phyloP scores from a whole-genome alignment of 2,888 invertebrate genomes.

The Therioaphis trifolii region DNA sequence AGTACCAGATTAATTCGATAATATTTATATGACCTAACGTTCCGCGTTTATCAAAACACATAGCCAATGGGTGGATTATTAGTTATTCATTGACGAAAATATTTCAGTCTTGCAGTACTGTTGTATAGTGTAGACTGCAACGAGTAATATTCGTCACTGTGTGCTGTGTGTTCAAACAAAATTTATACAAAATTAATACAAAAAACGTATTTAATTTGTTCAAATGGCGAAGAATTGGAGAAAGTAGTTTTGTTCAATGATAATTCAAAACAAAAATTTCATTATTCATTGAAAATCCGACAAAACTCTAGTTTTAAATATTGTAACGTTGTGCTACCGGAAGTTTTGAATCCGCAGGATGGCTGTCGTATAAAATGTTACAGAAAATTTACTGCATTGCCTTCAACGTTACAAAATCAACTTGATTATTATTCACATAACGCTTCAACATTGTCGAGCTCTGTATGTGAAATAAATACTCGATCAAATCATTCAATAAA shows the following conservation, averaged over 20 bases:
- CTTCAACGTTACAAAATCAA: slow-evolving; percentile 3
- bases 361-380: slow-evolving; percentile 11
- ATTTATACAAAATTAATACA: slow-evolving; percentile 1
- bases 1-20: slow-evolving; percentile 1
- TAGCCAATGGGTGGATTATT: not conserved
- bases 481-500: slow-evolving; percentile 6
- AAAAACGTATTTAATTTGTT: slow-evolving; percentile 16
- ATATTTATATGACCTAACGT: slow-evolving; percentile 2
- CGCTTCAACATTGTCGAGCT: slow-evolving; percentile 2
- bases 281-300: slow-evolving; percentile 8
- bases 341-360: slow-evolving; percentile 4
- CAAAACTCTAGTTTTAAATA: slow-evolving; percentile 8
- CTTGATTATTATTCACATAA: too few relatives aligned
- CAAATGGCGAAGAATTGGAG: not conserved
- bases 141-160: not conserved
- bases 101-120: slow-evolving; percentile 2
- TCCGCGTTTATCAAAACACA: not conserved
- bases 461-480: slow-evolving; percentile 11
- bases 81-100: not conserved
- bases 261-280: slow-evolving; percentile 9
- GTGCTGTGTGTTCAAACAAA: slow-evolving; percentile 6
- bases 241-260: slow-evolving; percentile 3
- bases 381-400: slow-evolving; percentile 17
- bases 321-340: not conserved
- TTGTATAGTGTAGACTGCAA: not conserved